Base-by-base conservation (phyloP, 2,888 invertebrate genomes). In the Acrobasis repandana region DNA sequence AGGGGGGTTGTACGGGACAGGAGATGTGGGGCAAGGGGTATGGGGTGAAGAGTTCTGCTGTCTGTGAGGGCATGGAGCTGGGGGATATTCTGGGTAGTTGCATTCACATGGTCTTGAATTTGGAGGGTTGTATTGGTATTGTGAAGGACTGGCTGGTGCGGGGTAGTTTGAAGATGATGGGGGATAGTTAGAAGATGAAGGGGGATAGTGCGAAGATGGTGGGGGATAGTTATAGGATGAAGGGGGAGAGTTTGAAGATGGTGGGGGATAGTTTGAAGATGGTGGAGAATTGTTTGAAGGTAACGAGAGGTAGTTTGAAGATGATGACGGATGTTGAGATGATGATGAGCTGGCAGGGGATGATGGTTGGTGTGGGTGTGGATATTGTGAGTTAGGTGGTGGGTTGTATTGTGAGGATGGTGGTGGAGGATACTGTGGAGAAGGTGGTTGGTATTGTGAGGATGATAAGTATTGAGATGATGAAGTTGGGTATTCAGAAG, bases 141-240 rank as follows among this genome's bases (percentile, higher is more conserved):
- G 75, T 1, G 66, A 10, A 0, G 65, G 48, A 3, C 67, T 65
- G 2, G 64, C 51, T 18, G 58, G 34, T 4, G 63, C 46, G 38
- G 65, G 59, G 43, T 61, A 56, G 11, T 67, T 57, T 10, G 69
- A 65, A 4, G 71, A 63, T 49, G 72, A 74, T 0, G 67, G 10
- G 0, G 65, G 48, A 4, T 68, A 61, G 20, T 67, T 65, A 1
- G 64, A 52, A 10, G 67, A 16, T 3, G 70, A 63, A 0, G 57
- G 33, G 2, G 46, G 48, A 49, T n/a, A 50, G 36, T 9, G 11
- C 9, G 52, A 34, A 18, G 54, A 50, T 46, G 49, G 50, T 1
- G 67, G 57, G 15, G 60, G 36, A 50, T 58, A 62, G 16, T 60
- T 47, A 2, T 65, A 57, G 18, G 61, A 43, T 2, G 34, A 49